Base-by-base conservation (phyloP, 1,140 invertebrate genomes). In the Lasaia peninsularis region DNA sequence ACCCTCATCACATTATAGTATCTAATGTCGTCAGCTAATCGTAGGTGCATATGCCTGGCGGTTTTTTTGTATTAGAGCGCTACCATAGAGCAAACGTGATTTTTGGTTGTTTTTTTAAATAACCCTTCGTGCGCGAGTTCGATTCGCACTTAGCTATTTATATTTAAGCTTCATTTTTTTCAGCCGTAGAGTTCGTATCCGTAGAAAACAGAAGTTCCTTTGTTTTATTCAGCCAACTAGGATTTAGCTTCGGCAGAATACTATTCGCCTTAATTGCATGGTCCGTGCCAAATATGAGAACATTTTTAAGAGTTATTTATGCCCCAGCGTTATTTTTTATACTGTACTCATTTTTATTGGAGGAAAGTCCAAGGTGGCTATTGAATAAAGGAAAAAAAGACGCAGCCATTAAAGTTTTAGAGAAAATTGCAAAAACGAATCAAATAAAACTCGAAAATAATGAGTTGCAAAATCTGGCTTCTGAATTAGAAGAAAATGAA, bases 361-460 rank as follows among this genome's bases (percentile, higher is more conserved):
- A 88, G 28, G 85, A 88, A 59, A 86, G 80, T 33, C 74, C 78
- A 7, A 71, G 85, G 62, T 96, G 95, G 95, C 85, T 96, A 3
- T 71, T 96, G 34, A 92, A 92, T 0, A 92, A 93, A 58, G 76
- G 76, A 5, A 64, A 60, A 24, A 84, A 77, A 64, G 58, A 71
- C 0, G 52, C 78, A 63, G 80, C 81, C 0, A 31, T 72, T 28
- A n/a, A 21, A 0, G 66, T 82, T 21, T 51, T 87, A 49, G 31
- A 75, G 28, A 78, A 80, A 24, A 73, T 72, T 11, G 75, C 79
- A 0, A 68, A 70, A 11, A 75, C 59, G 1, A 85, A 82, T 51
- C 78, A 78, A 48, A 66, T 78, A 10, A 35, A 58, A 11, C 6
- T 84, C 6, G 76, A 82, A 6, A 64, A 63, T 32, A 62, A 56